Conservation (phyloP, 2,113 vertebrate species). For the Arenaria interpres region DNA sequence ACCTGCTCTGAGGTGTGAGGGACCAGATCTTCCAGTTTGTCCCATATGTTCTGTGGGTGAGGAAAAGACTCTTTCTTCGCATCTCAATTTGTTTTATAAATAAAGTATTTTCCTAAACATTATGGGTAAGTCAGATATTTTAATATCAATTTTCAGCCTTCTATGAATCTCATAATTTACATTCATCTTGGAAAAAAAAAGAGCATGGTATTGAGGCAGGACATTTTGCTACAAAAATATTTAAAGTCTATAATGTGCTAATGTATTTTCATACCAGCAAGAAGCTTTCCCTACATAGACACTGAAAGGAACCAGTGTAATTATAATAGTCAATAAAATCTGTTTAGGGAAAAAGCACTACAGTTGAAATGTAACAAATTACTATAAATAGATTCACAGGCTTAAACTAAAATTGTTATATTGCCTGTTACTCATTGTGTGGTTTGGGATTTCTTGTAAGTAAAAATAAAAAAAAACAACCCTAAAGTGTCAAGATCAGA, state of each 20-base stretch:
- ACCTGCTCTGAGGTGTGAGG: not conserved
- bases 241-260: not conserved
- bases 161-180: not conserved
- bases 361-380: not conserved
- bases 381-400: not conserved
- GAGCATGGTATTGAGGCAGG: not conserved
- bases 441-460: not conserved
- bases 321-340: not conserved
- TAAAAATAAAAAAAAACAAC: not conserved
- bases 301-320: not conserved
- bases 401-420: not conserved
- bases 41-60: not conserved
- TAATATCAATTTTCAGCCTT: not conserved
- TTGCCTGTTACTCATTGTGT: not conserved
- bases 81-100: not conserved
- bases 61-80: not conserved
- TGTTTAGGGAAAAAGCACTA: not conserved
- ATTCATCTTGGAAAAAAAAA: not conserved
- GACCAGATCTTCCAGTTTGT: not conserved
- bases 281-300: not conserved
- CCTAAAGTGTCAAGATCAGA: not conserved
- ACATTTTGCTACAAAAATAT: not conserved
- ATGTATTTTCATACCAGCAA: not conserved
- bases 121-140: not conserved
- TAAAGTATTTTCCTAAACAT: not conserved